Base-by-base conservation (phyloP, 1,140 invertebrate species). In the Platyura marginata region DNA sequence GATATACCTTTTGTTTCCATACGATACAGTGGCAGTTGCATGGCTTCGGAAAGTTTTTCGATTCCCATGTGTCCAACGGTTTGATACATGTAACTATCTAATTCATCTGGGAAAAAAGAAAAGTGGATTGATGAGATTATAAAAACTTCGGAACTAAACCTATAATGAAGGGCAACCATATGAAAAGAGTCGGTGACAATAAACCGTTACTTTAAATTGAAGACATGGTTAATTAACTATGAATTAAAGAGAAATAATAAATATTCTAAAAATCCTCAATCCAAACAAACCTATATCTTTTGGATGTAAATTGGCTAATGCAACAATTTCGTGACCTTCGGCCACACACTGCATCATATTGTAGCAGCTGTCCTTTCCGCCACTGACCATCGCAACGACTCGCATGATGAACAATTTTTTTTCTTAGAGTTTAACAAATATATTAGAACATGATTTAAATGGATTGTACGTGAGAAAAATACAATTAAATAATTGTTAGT, bases 51-150 rank as follows among this genome's bases (percentile, higher is more conserved):
- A 62, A 94, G 89, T 45, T 86, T 70, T 42, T 84, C 77, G 48
- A 98, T 81, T 22, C 84, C 89, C 70, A 95, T 82, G 65, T 94
- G 86, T 9, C 95, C 96, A 41, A 98, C 94, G 41, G 90, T 95
- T 69, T 99, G 95, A 61, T 96, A 98, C 95, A 99, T 99, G 56
- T 91, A 98, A 56, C 93, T 98, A 64, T 99, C 94, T 47, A 98
- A 61, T 62, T 98, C 95, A 72, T 90, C 85, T 87, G 52, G 15
- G 65, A 61, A 44, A 32, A 33, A 23, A 29, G 23, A 45, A 47
- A 29, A 37, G 35, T 40, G 36, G 34, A 34, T 6, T 11, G 16
- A 34, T 34, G 11, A 15, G 4, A 34, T n/a, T 34, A 34, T n/a
- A n/a, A 4, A 13, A 34, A 34, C 13, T n/a, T 34, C 32, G 13